Percentiles rank a stretch among this genome's conserved stretches.
Conservation (phyloP, 2,888 invertebrate genomes). For the Drosophila atripex region DNA sequence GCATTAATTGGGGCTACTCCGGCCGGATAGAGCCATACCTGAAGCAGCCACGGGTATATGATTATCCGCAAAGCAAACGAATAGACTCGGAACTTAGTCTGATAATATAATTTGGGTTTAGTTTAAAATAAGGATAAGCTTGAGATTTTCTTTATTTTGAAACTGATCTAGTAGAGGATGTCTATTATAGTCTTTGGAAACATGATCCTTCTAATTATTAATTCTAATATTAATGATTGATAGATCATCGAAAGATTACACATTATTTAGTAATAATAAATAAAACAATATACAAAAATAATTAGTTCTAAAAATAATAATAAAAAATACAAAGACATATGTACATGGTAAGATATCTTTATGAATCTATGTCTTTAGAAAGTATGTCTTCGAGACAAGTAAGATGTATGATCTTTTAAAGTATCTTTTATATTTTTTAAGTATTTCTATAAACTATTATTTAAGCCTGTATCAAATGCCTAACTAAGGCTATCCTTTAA, state of each 20-base stretch:
- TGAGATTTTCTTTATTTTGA: neutral
- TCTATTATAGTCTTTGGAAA: neutral
- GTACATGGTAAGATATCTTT: too few relatives aligned
- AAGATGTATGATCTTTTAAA: too few relatives aligned
- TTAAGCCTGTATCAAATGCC: too few relatives aligned
- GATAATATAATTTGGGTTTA: neutral
- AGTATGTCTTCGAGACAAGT: too few relatives aligned
- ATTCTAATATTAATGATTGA: neutral
- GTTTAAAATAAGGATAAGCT: neutral
- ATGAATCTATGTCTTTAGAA: too few relatives aligned
- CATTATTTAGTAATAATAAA: too few relatives aligned
- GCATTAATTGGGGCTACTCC: slow-evolving; percentile 35
- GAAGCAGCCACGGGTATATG: slow-evolving; percentile 19
- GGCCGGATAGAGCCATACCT: slow-evolving; percentile 33
- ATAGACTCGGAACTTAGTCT: neutral
- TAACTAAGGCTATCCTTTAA: neutral
- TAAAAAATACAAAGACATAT: too few relatives aligned
- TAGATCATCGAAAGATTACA: too few relatives aligned
- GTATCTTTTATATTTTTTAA: too few relatives aligned
- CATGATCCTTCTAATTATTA: neutral
- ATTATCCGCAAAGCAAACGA: slow-evolving; percentile 22
- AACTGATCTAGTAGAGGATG: neutral
- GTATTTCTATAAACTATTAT: too few relatives aligned
- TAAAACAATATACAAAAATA: too few relatives aligned
- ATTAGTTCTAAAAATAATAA: too few relatives aligned